Evolutionary conservation across 2,113 vertebrate genomes (phyloP).

Genomic region (Vulpes lagopus): DNA sequence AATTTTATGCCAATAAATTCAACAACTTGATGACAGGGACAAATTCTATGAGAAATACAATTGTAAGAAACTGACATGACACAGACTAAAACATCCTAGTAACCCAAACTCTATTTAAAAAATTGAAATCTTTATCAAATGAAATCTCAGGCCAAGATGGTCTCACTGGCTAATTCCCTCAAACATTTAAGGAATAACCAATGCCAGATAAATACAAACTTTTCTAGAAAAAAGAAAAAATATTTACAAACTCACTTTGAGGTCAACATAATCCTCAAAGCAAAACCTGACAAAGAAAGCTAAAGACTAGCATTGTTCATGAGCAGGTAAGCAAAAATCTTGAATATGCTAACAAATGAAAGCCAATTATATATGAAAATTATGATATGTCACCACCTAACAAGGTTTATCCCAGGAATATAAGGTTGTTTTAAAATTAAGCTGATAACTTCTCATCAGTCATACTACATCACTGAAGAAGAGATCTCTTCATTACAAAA

Average conservation of each 20-base stretch:
- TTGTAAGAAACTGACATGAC: not conserved
- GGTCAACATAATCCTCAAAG: not conserved
- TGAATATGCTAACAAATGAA: constrained; percentile 22
- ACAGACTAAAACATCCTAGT: not conserved
- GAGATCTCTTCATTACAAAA: not conserved
- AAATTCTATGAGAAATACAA: constrained; percentile 35
- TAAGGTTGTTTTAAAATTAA: not conserved
- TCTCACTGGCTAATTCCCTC: constrained; percentile 23
- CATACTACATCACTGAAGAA: not conserved
- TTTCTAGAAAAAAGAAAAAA: not conserved
- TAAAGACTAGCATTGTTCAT: not conserved
- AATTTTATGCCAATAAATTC: not conserved
- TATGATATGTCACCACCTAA: not conserved
- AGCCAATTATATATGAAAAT: not conserved
- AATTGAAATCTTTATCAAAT: constrained; percentile 2
- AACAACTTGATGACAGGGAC: not conserved
- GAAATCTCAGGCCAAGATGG: not conserved
- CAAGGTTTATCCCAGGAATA: not conserved
- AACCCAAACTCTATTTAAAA: not conserved
- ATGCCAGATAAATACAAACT: not conserved
- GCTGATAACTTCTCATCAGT: constrained; percentile 23
- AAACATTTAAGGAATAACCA: constrained; percentile 2
- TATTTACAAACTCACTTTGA: constrained; percentile 5
- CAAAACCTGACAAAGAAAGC: not conserved
- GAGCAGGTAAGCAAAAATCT: not conserved